A percentile compares a stretch with the other conserved stretches of the same genome.
Conservation (phyloP, 2,797 vertebrate genomes). For the Nyctibius grandis region DNA sequence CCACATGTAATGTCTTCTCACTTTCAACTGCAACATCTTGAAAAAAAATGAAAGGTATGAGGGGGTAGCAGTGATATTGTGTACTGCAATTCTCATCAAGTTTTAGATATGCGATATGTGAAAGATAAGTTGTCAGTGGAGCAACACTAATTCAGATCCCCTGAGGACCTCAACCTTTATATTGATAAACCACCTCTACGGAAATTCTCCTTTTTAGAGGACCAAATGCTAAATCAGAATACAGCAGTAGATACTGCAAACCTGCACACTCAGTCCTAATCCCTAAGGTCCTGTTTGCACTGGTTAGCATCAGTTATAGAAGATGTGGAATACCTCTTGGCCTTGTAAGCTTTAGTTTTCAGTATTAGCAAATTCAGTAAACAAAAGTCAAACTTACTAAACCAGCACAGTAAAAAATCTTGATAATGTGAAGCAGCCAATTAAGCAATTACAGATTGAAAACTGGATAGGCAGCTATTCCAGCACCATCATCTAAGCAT, state of each 20-base stretch:
- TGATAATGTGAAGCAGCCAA: background rate
- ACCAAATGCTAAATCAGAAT: background rate
- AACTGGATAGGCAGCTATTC: background rate
- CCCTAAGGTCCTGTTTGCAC: background rate
- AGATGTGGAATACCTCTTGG: background rate
- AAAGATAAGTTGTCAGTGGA: background rate
- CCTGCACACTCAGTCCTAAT: background rate
- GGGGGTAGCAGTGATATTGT: background rate
- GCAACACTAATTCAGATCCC: background rate
- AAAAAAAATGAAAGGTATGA: background rate
- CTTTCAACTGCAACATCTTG: background rate
- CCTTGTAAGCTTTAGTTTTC: background rate
- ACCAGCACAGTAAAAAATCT: background rate
- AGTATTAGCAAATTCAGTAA: background rate
- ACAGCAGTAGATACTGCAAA: background rate
- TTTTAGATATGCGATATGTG: background rate
- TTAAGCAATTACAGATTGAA: background rate
- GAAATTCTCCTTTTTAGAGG: background rate
- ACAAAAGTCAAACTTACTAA: background rate
- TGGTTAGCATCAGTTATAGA: background rate
- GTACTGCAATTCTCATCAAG: background rate
- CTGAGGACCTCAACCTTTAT: background rate
- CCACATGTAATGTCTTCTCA: background rate
- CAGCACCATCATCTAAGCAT: background rate
- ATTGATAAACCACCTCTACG: background rate